These are phyloP conservation scores for Frankliniella intonsa DNA, from an alignment of 2,888 invertebrate genomes.

Conservation along the genomic window DNA sequence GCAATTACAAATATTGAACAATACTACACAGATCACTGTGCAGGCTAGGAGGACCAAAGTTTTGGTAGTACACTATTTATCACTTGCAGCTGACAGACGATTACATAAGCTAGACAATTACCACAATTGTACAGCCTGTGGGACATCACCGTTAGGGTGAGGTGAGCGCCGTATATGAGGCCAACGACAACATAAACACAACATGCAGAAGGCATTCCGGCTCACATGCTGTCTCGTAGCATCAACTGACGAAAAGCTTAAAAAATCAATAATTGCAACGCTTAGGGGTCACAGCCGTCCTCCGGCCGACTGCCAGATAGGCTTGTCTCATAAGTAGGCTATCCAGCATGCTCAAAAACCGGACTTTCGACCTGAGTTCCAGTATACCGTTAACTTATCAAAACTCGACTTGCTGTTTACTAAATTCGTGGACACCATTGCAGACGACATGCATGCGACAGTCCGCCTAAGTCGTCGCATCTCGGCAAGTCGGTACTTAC, in stretches of 20 bases:
- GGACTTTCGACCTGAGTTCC: slow-evolving; percentile 16
- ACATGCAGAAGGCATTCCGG: not conserved
- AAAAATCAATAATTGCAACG: slow-evolving; percentile 21
- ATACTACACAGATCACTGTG: no score
- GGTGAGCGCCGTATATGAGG: no score
- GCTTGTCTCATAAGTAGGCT: not conserved
- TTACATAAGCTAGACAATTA: no score
- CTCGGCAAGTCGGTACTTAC: not conserved
- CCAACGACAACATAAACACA: not conserved
- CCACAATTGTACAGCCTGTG: no score
- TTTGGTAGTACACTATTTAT: no score
- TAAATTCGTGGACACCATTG: not conserved
- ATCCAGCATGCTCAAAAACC: slow-evolving; percentile 7
- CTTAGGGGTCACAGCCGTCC: not conserved
- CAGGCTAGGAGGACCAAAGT: no score
- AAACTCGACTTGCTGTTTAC: slow-evolving; percentile 13
- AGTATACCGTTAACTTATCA: slow-evolving; percentile 11
- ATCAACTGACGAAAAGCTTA: not conserved
- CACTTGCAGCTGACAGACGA: no score
- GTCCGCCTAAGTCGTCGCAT: not conserved
- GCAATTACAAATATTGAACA: no score
- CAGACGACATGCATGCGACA: not conserved
- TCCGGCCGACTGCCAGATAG: not conserved
- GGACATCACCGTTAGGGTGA: no score
- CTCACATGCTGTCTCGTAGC: not conserved